Base-by-base conservation (phyloP, 2,888 invertebrate genomes). In the Cotesia congregata region DNA sequence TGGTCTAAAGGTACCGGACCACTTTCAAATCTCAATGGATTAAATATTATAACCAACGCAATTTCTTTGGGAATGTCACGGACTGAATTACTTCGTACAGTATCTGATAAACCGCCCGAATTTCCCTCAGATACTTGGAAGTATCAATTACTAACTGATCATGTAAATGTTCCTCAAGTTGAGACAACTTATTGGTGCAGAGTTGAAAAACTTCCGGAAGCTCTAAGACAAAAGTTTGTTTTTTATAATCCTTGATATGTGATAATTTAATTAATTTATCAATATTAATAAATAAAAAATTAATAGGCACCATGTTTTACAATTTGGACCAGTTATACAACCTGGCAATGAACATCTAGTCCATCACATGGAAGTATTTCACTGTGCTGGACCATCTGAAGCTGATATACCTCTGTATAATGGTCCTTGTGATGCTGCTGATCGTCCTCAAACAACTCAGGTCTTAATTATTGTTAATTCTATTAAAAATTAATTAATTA, bases 121-220 rank as follows among this genome's bases (percentile, higher is more conserved):
- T 83, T 89, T 12, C 90, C 91, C n/a, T 83, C 87, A 0, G 87
- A 92, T 38, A 91, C 93, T 0, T 92, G 92, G 86, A 89, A 91
- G 76, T 88, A 94, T 40, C 92, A 93, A 76, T 90, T 96, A 38
- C 90, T 92, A 0, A 92, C 93, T 20, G 90, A 93, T 73, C 90
- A 93, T 68, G 92, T 96, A 0, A 90, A 92, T 78, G 94, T 99
- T 3, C 98, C 98, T 0, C 91, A 91, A 1, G 91, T 90, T 9
- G 98, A 98, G 84, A 99, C 99, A 0, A 98, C 98, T 0, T 99
- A 99, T 87, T 99, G 99, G 98, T 99, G 99, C 87, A 94, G 94
- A 78, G 93, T 98, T 5, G 92, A 95, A 72, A 94, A 94, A 85
- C 89, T 99, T 12, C 96, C 97, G 0, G 91, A 93, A 5, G 91